Conservation (phyloP, 2,113 vertebrate genomes). For the Eubucco bourcierii region DNA sequence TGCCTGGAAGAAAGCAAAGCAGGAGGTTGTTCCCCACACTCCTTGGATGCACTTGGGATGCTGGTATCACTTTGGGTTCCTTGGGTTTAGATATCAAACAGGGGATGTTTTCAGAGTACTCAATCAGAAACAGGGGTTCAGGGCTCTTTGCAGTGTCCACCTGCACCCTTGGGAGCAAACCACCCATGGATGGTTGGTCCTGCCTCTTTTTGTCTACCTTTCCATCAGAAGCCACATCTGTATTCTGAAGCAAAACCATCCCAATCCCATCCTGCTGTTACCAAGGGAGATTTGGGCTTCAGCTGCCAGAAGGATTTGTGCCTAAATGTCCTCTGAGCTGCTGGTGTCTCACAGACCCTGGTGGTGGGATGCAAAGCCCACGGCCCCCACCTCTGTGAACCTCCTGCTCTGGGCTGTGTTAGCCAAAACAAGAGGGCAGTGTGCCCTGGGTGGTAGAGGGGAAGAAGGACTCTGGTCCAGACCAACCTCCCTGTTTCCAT, state of each 20-base stretch:
- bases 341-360: neutral
- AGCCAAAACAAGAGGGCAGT: neutral
- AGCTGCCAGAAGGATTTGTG: neutral
- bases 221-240: neutral
- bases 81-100: neutral
- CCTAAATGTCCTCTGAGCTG: neutral
- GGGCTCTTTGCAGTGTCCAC: neutral
- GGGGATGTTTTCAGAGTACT: neutral
- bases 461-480: neutral
- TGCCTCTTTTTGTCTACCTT: neutral
- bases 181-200: neutral
- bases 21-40: no score
- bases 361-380: rapidly evolving
- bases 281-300: neutral
- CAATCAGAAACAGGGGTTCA: neutral
- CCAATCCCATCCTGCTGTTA: neutral
- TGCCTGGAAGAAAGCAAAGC: no score
- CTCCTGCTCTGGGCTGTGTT: neutral
- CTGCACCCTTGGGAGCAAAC: neutral
- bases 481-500: neutral
- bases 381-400: rapidly evolving
- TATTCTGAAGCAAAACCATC: neutral
- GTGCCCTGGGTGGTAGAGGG: neutral
- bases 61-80: neutral
- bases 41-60: neutral